Base-by-base conservation (phyloP, 1,140 invertebrate genomes). In the Pygmarrhopalites habei region DNA sequence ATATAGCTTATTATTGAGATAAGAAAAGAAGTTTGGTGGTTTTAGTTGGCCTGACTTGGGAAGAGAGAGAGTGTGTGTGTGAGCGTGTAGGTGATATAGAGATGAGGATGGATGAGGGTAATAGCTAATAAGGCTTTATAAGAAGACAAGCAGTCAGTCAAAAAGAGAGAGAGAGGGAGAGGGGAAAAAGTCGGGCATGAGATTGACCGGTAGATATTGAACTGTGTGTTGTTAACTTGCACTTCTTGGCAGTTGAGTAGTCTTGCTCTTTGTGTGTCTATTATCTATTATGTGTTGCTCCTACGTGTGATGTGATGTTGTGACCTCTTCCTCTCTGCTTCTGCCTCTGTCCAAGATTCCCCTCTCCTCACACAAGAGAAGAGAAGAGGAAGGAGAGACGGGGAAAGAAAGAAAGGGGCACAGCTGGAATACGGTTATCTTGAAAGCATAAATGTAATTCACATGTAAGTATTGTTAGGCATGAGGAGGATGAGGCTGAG, bases 341-440 rank as follows among this genome's bases (percentile, higher is more conserved):
- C n/a, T n/a, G n/a, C n/a, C n/a, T n/a, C n/a, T n/a, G n/a, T n/a
- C n/a, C n/a, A n/a, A n/a, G n/a, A n/a, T n/a, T n/a, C n/a, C n/a
- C n/a, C n/a, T n/a, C n/a, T n/a, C n/a, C 44, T 46, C 44, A 17
- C 32, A 35, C 32, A 35, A 12, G 55, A 44, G 39, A 59, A 29
- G 49, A 41, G 49, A 52, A 51, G 49, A 61, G n/a, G 25, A 58
- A n/a, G 19, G 29, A 47, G 58, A 60, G 51, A 10, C 3, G 23
- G 23, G 10, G 21, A 53, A 26, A 53, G 43, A 19, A 51, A 39
- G 44, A 29, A 53, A 30, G 46, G 44, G 51, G 43, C 49, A 61
- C 59, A 61, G 59, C 49, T 61, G 59, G 59, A 49, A 61, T 39
- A 61, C 59, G 59, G 59, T 56, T 56, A 39, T 56, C 53, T 56